Conservation (phyloP, 2,797 vertebrate genomes). For the Lacerta agilis region DNA sequence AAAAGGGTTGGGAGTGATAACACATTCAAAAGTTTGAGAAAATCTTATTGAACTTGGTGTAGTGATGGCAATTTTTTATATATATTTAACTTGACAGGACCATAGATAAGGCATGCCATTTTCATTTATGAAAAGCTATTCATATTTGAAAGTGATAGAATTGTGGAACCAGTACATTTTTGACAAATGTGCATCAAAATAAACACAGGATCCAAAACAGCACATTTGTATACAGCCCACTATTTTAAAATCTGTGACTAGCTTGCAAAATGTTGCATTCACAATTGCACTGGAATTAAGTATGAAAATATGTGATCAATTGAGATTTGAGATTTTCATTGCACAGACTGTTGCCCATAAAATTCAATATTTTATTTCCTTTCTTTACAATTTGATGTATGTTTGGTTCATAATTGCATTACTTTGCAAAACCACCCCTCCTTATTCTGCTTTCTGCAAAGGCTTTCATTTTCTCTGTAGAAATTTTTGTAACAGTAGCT, state of each 20-base stretch:
- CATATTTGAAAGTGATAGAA: background rate
- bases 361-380: background rate
- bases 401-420: background rate
- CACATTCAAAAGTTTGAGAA: accelerated
- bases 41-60: background rate
- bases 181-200: conserved; percentile 32
- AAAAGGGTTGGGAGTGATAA: background rate
- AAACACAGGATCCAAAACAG: background rate
- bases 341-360: background rate
- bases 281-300: background rate
- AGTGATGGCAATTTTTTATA: conserved; percentile 8
- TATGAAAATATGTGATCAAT: background rate
- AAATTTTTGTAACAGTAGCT: background rate
- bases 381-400: background rate
- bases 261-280: background rate
- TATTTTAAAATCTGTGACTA: conserved; percentile 15
- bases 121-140: background rate
- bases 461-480: background rate
- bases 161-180: conserved; percentile 26
- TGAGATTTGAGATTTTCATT: background rate
- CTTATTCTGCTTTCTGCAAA: background rate
- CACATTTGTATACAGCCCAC: background rate
- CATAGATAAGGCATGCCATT: background rate
- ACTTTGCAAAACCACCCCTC: background rate
- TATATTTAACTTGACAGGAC: conserved; percentile 14